Conservation (phyloP, 2,113 vertebrate species). For the Sorex araneus region DNA sequence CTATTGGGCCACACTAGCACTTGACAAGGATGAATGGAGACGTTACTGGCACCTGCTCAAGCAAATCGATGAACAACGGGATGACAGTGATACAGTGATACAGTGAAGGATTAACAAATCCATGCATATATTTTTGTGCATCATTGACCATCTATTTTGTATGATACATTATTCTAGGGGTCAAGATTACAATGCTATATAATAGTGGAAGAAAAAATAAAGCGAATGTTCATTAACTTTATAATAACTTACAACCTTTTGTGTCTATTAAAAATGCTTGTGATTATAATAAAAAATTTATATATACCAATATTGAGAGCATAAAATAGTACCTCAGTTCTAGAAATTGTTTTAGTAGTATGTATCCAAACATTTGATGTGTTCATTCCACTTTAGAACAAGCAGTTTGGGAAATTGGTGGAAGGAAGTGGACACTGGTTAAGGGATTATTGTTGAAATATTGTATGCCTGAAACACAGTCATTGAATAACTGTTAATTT, state of each 20-base stretch:
- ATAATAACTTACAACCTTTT: not conserved
- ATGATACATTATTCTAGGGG: not conserved
- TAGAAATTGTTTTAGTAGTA: conserved; percentile 42
- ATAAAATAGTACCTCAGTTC: not conserved
- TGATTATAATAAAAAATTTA: no score
- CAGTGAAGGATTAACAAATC: not conserved
- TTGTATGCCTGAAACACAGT: no score
- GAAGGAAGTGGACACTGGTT: no score
- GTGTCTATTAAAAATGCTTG: not conserved
- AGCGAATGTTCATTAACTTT: not conserved
- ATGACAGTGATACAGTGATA: no score
- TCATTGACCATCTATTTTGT: not conserved
- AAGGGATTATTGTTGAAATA: no score
- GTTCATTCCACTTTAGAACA: not conserved
- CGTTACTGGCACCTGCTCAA: no score
- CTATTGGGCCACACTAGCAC: no score
- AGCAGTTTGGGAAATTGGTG: no score
- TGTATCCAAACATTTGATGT: conserved; percentile 17
- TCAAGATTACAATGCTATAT: not conserved
- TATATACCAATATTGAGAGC: not conserved
- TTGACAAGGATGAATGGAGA: no score
- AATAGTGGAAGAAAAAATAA: not conserved
- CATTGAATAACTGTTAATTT: no score
- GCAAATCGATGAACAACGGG: no score
- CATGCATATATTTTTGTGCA: not conserved